Percentiles rank a stretch among this genome's conserved stretches.
These are phyloP conservation scores for Allacma fusca DNA, from an alignment of 2,888 invertebrate genomes.

Conservation along the genomic window DNA sequence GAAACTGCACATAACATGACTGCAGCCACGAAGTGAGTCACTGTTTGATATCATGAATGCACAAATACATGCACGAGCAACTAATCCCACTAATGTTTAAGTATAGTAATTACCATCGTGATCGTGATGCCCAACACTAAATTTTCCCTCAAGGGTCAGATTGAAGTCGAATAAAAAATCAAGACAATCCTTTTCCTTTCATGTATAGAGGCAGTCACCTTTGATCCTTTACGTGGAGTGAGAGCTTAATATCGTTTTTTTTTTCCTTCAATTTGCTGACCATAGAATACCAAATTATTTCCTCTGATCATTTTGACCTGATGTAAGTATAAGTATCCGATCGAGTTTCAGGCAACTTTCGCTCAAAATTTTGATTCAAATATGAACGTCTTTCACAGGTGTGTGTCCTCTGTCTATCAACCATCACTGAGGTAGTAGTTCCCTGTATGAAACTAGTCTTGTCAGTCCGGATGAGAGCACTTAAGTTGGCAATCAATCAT, in stretches of 20 bases:
- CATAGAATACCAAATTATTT: neutral
- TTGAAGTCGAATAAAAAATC: conserved; percentile 1
- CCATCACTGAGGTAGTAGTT: too few species aligned
- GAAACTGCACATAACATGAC: too few species aligned
- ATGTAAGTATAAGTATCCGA: too few species aligned
- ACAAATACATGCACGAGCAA: neutral
- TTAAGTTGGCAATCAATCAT: too few species aligned
- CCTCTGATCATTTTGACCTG: too few species aligned
- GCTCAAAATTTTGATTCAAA: too few species aligned
- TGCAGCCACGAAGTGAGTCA: neutral
- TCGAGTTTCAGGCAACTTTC: too few species aligned
- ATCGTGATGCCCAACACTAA: neutral
- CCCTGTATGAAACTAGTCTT: too few species aligned
- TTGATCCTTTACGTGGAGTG: neutral
- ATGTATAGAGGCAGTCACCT: neutral
- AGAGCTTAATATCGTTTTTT: neutral
- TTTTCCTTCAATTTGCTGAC: too few species aligned
- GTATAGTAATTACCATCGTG: neutral
- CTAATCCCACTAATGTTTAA: conserved; percentile 6
- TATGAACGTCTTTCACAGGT: too few species aligned
- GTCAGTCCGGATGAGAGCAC: too few species aligned
- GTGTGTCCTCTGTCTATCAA: too few species aligned
- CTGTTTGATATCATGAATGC: neutral
- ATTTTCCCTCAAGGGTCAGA: neutral
- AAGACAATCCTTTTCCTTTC: neutral